phyloP scores from a whole-genome alignment of 1,140 invertebrate genomes.

The Atopsyche davidsoni region DNA sequence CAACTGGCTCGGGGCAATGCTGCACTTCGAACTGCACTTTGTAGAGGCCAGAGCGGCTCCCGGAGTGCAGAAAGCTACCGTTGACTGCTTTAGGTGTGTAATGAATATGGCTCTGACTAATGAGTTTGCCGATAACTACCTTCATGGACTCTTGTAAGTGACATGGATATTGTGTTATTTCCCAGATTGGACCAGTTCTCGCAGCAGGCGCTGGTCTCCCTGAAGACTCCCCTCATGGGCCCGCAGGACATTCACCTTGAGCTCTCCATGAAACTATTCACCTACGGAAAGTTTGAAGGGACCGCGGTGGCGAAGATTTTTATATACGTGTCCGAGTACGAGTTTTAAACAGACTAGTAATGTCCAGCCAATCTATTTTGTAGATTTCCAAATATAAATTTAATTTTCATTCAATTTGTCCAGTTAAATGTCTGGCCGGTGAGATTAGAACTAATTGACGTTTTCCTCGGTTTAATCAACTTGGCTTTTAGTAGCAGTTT shows the following conservation, averaged over 20 bases:
- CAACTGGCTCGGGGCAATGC: constrained; percentile 56
- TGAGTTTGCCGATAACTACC: neutral
- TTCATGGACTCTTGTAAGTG: neutral
- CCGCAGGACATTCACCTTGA: constrained; percentile 87
- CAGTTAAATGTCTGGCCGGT: too few species aligned
- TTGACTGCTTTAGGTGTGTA: constrained; percentile 61
- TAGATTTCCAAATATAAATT: too few species aligned
- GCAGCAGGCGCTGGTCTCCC: constrained; percentile 65
- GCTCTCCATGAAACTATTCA: constrained; percentile 79
- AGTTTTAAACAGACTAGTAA: too few species aligned
- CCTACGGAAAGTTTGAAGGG: constrained; percentile 61
- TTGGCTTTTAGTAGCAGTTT: too few species aligned
- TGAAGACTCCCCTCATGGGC: constrained; percentile 67
- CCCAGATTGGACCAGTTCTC: constrained; percentile 46
- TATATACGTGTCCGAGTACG: constrained; percentile 78
- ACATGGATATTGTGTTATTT: constrained; percentile 12
- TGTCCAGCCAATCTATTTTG: too few species aligned
- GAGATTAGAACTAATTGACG: too few species aligned
- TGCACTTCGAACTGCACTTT: constrained; percentile 71
- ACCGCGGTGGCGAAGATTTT: constrained; percentile 77
- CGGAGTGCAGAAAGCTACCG: constrained; percentile 54
- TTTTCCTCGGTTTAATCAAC: too few species aligned
- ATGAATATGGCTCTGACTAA: constrained; percentile 28
- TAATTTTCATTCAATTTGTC: too few species aligned
- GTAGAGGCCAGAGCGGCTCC: constrained; percentile 55